phyloP scores from a whole-genome alignment of 2,888 invertebrate species.

The Ormia ochracea region DNA sequence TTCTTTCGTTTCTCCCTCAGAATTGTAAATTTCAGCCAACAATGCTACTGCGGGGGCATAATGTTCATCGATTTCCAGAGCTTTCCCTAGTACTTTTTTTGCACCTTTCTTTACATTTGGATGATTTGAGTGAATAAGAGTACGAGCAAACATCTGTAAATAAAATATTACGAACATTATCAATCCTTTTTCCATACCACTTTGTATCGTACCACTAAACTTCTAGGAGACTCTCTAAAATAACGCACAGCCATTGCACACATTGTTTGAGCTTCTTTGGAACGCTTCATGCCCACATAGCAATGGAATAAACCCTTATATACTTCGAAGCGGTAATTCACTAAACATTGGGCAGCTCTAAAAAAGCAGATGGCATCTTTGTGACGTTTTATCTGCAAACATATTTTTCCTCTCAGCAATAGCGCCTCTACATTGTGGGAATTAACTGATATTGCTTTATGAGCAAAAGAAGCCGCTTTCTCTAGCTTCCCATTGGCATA shows the following conservation, averaged over 20 bases:
- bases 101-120: constrained; percentile 79
- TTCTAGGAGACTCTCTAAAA: constrained; percentile 84
- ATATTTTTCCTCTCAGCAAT: constrained; percentile 81
- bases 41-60: constrained; percentile 85
- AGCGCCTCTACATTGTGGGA: constrained; percentile 84
- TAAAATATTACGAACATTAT: neutral
- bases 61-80: constrained; percentile 83
- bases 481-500: constrained; percentile 80
- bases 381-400: constrained; percentile 70
- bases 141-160: constrained; percentile 84
- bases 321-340: constrained; percentile 79
- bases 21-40: constrained; percentile 83
- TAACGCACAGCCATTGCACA: constrained; percentile 85
- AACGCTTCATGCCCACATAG: constrained; percentile 82
- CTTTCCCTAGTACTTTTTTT: constrained; percentile 84
- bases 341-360: constrained; percentile 70
- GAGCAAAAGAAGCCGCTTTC: constrained; percentile 84
- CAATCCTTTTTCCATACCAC: neutral
- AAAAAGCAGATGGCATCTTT: constrained; percentile 72
- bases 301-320: constrained; percentile 88
- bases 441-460: constrained; percentile 83
- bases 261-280: constrained; percentile 84
- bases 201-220: constrained; percentile 81
- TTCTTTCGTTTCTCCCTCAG: constrained; percentile 81
- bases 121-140: constrained; percentile 81